Base-by-base conservation (phyloP, 2,888 invertebrate species). In the Caenorhabditis sp. region DNA sequence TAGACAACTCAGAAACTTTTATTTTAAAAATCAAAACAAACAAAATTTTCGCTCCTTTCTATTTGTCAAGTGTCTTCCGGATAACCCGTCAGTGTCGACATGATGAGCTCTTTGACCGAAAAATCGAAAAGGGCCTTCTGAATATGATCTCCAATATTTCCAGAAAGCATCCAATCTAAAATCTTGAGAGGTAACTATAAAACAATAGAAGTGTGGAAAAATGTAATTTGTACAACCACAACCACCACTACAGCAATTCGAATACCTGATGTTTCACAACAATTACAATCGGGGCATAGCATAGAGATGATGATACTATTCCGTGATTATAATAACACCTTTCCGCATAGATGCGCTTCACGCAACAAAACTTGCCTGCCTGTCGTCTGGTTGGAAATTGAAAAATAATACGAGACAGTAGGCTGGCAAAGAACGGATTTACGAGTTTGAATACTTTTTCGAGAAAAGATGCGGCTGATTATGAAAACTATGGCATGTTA, bases 261-360 rank as follows among this genome's bases (percentile, higher is more conserved):
- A 28, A 54, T 49, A 68, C 68, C 47, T 31, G 38, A 38, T 38
- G 51, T 68, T 68, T 68, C 68, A 68, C 68, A 68, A 68, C 68
- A 68, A 68, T 68, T 51, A 54, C 68, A 54, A 38, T 68, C 38
- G 68, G 22, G 68, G 41, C 56, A 56, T 56, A 22, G 51, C 51
- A 51, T 51, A 49, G n/a, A n/a, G 38, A 69, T 69, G 69, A 70
- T 70, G 70, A 61, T 63, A 73, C 61, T 61, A 63, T 73, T 73
- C 31, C 59, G 49, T 59, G 66, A 66, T 68, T 73, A 73, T 73
- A 73, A 73, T 73, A 73, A 63, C 73, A 73, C 61, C 73, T 73
- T 73, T 61, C 63, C 73, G 73, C 73, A 73, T 61, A 63, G 41
- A 51, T 59, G 73, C 73, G 73, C 63, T 61, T 73, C 58, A 59